phyloP scores from a whole-genome alignment of 2,797 vertebrate genomes.

The Cryptoblepharus egeriae region DNA sequence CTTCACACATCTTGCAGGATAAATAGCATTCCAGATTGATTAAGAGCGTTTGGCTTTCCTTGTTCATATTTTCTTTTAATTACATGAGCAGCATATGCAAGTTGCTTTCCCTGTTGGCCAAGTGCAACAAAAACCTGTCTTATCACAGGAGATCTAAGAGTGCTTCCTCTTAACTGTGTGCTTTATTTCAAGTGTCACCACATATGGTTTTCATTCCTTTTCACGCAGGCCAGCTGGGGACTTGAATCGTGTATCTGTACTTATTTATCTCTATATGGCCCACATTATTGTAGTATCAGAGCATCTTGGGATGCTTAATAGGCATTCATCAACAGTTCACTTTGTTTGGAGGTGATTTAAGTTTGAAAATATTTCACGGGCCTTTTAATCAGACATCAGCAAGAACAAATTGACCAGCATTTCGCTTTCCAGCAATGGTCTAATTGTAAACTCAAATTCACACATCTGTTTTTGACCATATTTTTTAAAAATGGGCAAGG shows the following conservation, averaged over 20 bases:
- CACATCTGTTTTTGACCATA: constrained; percentile 29
- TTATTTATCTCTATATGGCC: constrained; percentile 35
- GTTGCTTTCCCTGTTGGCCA: constrained; percentile 26
- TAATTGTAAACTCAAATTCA: constrained; percentile 11
- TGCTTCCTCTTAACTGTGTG: constrained; percentile 21
- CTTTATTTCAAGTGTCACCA: constrained; percentile 23
- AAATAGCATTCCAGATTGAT: constrained; percentile 29
- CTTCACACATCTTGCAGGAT: background rate
- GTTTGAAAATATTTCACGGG: constrained; percentile 37
- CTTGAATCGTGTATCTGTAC: constrained; percentile 42
- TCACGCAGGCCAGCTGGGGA: constrained; percentile 18
- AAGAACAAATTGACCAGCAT: constrained; percentile 30
- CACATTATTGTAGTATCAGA: constrained; percentile 18
- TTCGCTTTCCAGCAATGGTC: constrained; percentile 16
- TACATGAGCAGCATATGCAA: constrained; percentile 18
- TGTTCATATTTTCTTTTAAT: constrained; percentile 34
- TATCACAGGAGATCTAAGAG: constrained; percentile 48
- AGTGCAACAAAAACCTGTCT: constrained; percentile 27
- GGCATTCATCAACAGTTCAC: constrained; percentile 26
- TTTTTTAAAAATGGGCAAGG: background rate
- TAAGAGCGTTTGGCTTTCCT: constrained; percentile 23
- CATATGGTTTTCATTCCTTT: constrained; percentile 49
- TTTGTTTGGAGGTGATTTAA: constrained; percentile 38
- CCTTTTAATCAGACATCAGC: constrained; percentile 28
- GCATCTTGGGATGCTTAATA: constrained; percentile 31